phyloP scores from a whole-genome alignment of 2,113 vertebrate genomes.

The Mormyrus lacerda region DNA sequence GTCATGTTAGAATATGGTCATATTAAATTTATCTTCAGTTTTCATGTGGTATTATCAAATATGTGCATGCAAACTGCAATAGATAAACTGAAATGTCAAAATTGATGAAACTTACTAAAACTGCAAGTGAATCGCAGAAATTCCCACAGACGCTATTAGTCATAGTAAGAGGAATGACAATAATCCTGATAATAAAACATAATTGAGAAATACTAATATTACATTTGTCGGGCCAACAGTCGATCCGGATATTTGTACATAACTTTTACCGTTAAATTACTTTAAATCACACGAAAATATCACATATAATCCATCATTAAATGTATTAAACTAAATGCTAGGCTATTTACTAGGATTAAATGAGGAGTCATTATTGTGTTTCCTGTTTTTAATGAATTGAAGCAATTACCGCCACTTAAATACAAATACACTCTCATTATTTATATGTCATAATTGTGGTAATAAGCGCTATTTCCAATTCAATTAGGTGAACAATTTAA shows the following conservation, averaged over 20 bases:
- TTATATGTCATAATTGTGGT: constrained; percentile 46
- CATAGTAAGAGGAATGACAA: not conserved
- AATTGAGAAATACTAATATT: not conserved
- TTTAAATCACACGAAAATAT: not conserved
- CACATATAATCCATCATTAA: not conserved
- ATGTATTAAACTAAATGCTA: not conserved
- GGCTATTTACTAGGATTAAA: not conserved
- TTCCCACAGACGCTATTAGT: not conserved
- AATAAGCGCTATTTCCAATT: constrained; percentile 31
- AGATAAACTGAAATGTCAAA: not conserved
- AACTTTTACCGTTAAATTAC: not conserved
- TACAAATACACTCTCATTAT: not conserved
- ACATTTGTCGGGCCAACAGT: not conserved
- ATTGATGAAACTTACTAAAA: not conserved
- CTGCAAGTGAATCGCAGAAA: not conserved
- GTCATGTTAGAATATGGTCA: not conserved
- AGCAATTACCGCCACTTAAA: not conserved
- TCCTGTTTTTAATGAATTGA: constrained; percentile 15
- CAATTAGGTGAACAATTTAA: not conserved
- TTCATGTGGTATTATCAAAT: not conserved
- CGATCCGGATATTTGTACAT: not conserved
- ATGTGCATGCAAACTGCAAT: not conserved
- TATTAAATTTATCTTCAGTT: not conserved
- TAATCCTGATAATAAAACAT: not conserved
- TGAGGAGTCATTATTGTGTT: not conserved